Base-by-base conservation (phyloP, 2,113 vertebrate genomes). In the Fregetta grallaria region DNA sequence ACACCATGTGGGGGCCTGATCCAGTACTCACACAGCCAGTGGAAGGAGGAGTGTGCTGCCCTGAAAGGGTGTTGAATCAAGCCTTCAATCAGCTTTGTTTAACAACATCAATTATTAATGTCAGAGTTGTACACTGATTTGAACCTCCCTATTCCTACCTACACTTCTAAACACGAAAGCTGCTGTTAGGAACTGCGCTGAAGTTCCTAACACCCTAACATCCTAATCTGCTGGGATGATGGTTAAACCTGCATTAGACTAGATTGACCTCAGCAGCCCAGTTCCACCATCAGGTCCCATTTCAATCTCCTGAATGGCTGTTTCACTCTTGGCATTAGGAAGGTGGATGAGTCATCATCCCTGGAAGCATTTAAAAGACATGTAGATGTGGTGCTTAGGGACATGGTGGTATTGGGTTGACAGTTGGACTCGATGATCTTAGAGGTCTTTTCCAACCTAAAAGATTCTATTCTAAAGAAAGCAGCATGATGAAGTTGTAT, bases 1-100 rank as follows among this genome's bases (percentile, higher is more conserved):
- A 18, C 42, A 22, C 40, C 18, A 3, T 26, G 0, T 1, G 3
- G 58, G n/a, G 15, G 42, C 27, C 23, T 5, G 32, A 65, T 5
- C 38, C 44, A 18, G 40, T 32, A 36, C 6, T 20, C 44, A 22
- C 21, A 9, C n/a, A 63, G 53, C 73, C 5, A 0, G 34, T 3
- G 23, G 34, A 49, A 72, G 67, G 32, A 72, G 34, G 50, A n/a
- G 50, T 4, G 20, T 5, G 26, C 58, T 76, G 72, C 59, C 44
- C 63, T 20, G 38, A 10, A 55, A 36, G 21, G 20, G 20, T 2
- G 5, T 5, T 18, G 45, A 38, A 71, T 10, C 3, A 3, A 76
- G 32, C 30, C 36, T 65, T 29, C 3, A 0, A 26, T 8, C 30
- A 38, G 44, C 22, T 52, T 22, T 42, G 34, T 20, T 42, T 10